These are phyloP conservation scores for Cyclargus thomasi DNA, from an alignment of 1,140 invertebrate species.

Conservation along the genomic window DNA sequence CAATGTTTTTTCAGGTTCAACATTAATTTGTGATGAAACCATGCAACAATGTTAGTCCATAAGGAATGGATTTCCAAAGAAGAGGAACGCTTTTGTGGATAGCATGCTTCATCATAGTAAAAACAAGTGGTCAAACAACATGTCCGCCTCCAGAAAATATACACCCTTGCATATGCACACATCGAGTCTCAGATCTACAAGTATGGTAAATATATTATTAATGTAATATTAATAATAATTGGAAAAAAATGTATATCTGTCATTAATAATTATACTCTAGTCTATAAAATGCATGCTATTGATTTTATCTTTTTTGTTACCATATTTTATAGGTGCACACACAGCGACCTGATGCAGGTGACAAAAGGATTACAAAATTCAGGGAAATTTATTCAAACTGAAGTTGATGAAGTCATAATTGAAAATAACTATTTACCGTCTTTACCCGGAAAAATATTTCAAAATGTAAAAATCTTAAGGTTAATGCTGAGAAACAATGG, in stretches of 20 bases:
- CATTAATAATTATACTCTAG: too few relatives aligned
- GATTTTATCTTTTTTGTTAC: background rate
- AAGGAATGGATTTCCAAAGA: slow-evolving; percentile 57
- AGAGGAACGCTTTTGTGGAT: slow-evolving; percentile 47
- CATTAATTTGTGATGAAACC: slow-evolving; percentile 9
- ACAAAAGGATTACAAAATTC: slow-evolving; percentile 83
- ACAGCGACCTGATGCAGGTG: slow-evolving; percentile 86
- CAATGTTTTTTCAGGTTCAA: background rate
- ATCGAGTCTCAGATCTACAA: slow-evolving; percentile 79
- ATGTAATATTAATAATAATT: too few relatives aligned
- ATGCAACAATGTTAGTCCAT: slow-evolving; percentile 60
- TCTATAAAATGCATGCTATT: too few relatives aligned
- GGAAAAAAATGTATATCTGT: too few relatives aligned
- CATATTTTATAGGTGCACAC: slow-evolving; percentile 83
- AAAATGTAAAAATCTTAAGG: slow-evolving; percentile 82
- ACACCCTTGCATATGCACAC: slow-evolving; percentile 81
- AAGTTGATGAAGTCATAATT: slow-evolving; percentile 89
- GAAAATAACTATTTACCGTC: slow-evolving; percentile 90
- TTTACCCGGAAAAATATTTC: slow-evolving; percentile 85
- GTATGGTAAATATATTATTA: slow-evolving; percentile 76
- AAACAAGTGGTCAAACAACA: slow-evolving; percentile 41
- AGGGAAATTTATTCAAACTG: slow-evolving; percentile 79
- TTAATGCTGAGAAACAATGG: slow-evolving; percentile 89
- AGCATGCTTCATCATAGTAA: slow-evolving; percentile 33
- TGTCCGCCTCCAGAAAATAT: slow-evolving; percentile 81